These are phyloP conservation scores for Lasius platythorax DNA, from an alignment of 2,888 invertebrate species.

Conservation along the genomic window DNA sequence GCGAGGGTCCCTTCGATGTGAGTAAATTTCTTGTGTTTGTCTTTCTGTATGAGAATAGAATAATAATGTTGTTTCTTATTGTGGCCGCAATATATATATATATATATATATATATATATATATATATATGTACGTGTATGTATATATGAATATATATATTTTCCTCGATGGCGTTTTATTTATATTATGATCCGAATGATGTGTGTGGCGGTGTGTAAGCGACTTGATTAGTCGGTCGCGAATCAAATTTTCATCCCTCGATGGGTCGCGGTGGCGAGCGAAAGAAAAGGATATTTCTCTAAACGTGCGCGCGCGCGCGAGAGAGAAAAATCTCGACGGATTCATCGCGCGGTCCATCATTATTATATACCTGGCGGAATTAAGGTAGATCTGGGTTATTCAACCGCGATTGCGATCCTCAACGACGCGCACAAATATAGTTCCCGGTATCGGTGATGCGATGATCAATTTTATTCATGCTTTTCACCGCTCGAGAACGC, in stretches of 20 bases:
- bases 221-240: slow-evolving; percentile 45
- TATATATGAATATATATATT: background rate
- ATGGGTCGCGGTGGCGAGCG: background rate
- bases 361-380: slow-evolving; percentile 13
- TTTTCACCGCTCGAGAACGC: background rate
- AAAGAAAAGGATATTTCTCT: background rate
- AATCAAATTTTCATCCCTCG: slow-evolving; percentile 44
- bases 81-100: background rate
- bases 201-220: slow-evolving; percentile 29
- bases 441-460: slow-evolving; percentile 19
- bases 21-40: slow-evolving; percentile 35
- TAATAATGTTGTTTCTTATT: slow-evolving; percentile 46
- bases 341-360: background rate
- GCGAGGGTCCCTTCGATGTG: background rate
- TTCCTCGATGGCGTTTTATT: slow-evolving; percentile 2
- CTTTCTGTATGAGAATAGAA: slow-evolving; percentile 31
- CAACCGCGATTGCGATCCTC: slow-evolving; percentile 25
- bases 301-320: background rate
- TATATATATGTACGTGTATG: background rate
- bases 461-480: slow-evolving; percentile 33
- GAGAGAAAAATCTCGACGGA: slow-evolving; percentile 18
- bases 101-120: background rate
- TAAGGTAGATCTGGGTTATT: slow-evolving; percentile 35
- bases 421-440: slow-evolving; percentile 31
- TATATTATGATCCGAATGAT: slow-evolving; percentile 28